Base-by-base conservation (phyloP, 1,140 invertebrate species). In the Aplysia californica region DNA sequence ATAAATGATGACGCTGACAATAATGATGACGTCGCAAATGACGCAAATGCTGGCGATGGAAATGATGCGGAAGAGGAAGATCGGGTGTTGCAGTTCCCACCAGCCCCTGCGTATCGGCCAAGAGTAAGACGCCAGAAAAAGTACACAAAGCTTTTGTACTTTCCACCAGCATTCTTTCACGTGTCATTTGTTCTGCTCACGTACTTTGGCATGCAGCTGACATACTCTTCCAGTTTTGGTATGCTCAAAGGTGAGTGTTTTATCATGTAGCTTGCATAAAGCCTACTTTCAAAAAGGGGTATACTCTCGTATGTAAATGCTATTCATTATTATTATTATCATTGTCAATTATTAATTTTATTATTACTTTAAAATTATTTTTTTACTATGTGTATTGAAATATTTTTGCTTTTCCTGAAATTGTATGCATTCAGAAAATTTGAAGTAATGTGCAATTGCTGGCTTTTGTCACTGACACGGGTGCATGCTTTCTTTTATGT, bases 231-330 rank as follows among this genome's bases (percentile, higher is more conserved):
- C 20, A 73, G 70, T 61, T 59, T 61, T 50, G 61, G 59, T 18
- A 73, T 73, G 70, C 70, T 73, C 2, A 73, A 59, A 73, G 70
- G 70, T 73, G 41, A 41, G 35, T 2, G 29, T 50, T 50, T 50
- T 50, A 15, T 50, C n/a, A 50, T 50, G 10, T 15, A n/a, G n/a
- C 44, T 50, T 50, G 44, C 44, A 15, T 50, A 50, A 50, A 50
- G n/a, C 10, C 10, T 50, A 50, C n/a, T n/a, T 50, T 50, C 44
- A 15, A 50, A n/a, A 50, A 15, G 10, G 10, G 44, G n/a, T 50
- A n/a, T 10, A 10, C n/a, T 10, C n/a, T 15, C n/a, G n/a, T 10
- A 50, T 50, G 10, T 50, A 50, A 15, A 50, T 50, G 44, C n/a
- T n/a, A 15, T 50, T 50, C n/a, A n/a, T n/a, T n/a, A n/a, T n/a